Base-by-base conservation (phyloP, 1,140 invertebrate species). In the Magallana angulata region DNA sequence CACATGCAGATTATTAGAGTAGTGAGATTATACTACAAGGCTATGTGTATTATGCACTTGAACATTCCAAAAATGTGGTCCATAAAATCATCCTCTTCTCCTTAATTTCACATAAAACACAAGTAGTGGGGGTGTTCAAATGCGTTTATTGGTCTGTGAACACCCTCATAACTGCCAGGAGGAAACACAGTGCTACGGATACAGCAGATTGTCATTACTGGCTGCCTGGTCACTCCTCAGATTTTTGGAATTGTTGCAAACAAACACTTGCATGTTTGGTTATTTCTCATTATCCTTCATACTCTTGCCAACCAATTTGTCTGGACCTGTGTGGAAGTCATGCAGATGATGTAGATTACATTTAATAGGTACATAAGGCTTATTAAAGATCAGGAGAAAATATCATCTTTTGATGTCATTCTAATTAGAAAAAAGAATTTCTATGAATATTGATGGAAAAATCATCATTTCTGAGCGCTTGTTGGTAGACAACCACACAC, bases 101-200 rank as follows among this genome's bases (percentile, higher is more conserved):
- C 68, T 36, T 36, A 76, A 36, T 24, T 30, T 76, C 68, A 76
- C 68, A 76, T 76, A 76, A 76, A 76, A 76, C 68, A 76, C 24
- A 76, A 9, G 68, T 36, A 12, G 12, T 30, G 24, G 24, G 24
- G 36, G 24, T 76, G 24, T 76, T 30, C 12, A 24, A 76, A 30
- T 30, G 24, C 8, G 24, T 76, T 76, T 76, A 76, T 76, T 76
- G 68, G 36, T 76, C 68, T 76, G 68, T 12, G 68, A 30, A 76
- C 68, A 76, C 68, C 68, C 24, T 76, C 24, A 30, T 76, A 76
- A 36, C 68, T 76, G 24, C 30, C 68, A 76, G 14, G 36, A 76
- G 68, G 36, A 5, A 76, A 16, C 68, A 12, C 12, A 4, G 36
- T 48, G 36, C 36, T 48, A 30, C 60, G 6, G 18, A 64, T n/a